phyloP scores from a whole-genome alignment of 2,113 vertebrate genomes.

The Dascyllus trimaculatus region DNA sequence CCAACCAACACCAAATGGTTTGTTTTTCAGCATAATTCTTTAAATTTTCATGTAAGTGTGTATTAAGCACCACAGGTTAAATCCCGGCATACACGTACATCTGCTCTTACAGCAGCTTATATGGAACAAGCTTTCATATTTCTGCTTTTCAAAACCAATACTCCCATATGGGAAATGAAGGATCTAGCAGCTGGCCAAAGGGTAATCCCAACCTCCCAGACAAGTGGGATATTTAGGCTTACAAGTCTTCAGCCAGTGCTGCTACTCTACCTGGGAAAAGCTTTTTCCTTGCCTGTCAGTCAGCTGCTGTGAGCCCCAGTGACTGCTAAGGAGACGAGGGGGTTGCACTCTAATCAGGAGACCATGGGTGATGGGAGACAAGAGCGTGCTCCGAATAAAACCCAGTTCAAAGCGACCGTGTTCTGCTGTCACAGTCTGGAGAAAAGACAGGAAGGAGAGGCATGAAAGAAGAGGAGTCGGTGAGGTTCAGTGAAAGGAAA shows the following conservation, averaged over 20 bases:
- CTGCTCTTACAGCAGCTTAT: conserved; percentile 23
- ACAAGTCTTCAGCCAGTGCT: conserved; percentile 51
- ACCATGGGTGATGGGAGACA: conserved; percentile 67
- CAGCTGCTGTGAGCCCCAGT: conserved; percentile 49
- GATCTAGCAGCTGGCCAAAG: conserved; percentile 47
- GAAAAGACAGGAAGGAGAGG: neutral
- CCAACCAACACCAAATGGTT: neutral
- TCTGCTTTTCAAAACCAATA: conserved; percentile 35
- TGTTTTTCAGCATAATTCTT: conserved; percentile 27
- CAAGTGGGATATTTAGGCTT: conserved; percentile 60
- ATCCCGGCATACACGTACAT: conserved; percentile 14
- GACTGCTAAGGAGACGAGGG: conserved; percentile 32
- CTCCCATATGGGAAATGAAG: conserved; percentile 38
- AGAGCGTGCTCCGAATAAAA: conserved; percentile 68
- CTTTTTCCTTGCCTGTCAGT: conserved; percentile 62
- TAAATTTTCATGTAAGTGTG: conserved; percentile 14
- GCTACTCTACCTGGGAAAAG: conserved; percentile 61
- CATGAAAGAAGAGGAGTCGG: neutral
- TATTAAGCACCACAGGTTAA: conserved; percentile 19
- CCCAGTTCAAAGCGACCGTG: conserved; percentile 21
- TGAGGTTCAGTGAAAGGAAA: conserved; percentile 30
- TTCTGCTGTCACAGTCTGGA: conserved; percentile 42
- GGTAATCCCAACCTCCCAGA: conserved; percentile 60
- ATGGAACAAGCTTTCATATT: conserved; percentile 28
- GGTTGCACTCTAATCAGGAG: conserved; percentile 63